Evolutionary conservation across 2,888 invertebrate species (phyloP), one percentile per base, ranked within the genome.

Genomic region (Phymatocera aterrima): DNA sequence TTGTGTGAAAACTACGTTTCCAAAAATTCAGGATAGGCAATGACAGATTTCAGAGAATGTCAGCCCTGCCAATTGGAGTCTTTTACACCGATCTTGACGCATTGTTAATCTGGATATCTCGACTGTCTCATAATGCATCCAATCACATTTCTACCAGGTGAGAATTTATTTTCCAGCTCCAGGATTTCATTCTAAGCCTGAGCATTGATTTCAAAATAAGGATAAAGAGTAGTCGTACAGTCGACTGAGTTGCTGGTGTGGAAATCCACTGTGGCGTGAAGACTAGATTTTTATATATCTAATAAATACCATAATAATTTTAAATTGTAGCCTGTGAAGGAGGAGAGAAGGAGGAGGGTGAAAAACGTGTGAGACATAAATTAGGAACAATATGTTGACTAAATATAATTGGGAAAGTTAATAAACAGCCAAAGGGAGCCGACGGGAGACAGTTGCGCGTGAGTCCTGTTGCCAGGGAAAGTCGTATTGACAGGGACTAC

Each of bases 391-490:
- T 79, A 80, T 78, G 79, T 75, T 61, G 70, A 77, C 64, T 78
- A 57, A 68, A 79, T 83, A 80, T 84, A 83, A 82, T 72, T 51
- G 51, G 48, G 51, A 48, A 51, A 72, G 72, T 68, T 68, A 21
- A 15, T n/a, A 72, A 72, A 72, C 6, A 51, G 31, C 34, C 3
- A 51, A 72, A 48, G 21, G 72, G 51, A 21, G 3, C 3, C 60
- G 34, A 72, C 31, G 51, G 34, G 34, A 51, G 18, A 48, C 51
- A 31, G 21, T 34, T 51, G 51, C 43, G 72, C 48, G 48, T 83
- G 84, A 31, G 40, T 40, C 84, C 86, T 85, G 85, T 84, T 87
- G 85, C 86, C 83, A 85, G 82, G 87, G 85, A 85, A 86, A 84
- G 85, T 84, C 83, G 83, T 84, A 84, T 85, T 88, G 87, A 86